These are phyloP conservation scores for Zophobas atratus DNA, from an alignment of 1,140 invertebrate species.

Conservation along the genomic window DNA sequence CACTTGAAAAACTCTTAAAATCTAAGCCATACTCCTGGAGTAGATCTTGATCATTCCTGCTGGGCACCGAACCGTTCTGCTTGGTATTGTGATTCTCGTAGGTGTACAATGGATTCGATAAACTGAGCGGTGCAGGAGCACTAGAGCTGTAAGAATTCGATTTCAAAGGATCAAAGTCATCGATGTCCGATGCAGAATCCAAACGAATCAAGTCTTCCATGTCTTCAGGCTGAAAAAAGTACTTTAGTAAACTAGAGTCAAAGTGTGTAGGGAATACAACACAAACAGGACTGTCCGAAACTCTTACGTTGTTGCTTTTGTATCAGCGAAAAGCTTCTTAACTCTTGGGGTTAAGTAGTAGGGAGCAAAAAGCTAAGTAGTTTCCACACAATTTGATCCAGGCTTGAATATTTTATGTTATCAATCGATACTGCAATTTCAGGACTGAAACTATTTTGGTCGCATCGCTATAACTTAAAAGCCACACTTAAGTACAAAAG, in stretches of 20 bases:
- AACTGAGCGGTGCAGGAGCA: constrained; percentile 59
- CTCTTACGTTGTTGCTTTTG: no score
- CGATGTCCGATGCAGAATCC: constrained; percentile 73
- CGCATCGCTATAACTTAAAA: no score
- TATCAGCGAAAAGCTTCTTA: no score
- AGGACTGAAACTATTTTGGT: no score
- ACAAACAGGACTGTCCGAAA: not conserved
- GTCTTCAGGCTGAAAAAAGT: constrained; percentile 63
- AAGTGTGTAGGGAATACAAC: constrained; percentile 1
- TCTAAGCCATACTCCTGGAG: constrained; percentile 73
- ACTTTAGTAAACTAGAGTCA: not conserved
- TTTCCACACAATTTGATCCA: no score
- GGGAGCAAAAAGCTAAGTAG: no score
- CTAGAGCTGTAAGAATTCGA: constrained; percentile 58
- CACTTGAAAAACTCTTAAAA: constrained; percentile 67
- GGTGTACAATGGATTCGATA: constrained; percentile 65
- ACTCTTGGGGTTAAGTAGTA: no score
- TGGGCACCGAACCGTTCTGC: constrained; percentile 53
- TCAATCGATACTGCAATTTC: no score
- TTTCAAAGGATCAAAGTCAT: constrained; percentile 76
- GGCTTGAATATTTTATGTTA: no score
- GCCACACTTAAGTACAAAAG: no score
- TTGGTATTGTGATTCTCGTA: constrained; percentile 63
- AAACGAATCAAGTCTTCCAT: constrained; percentile 74
- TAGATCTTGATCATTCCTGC: constrained; percentile 69